Conservation (phyloP, 2,113 vertebrate genomes). For the human region DNA sequence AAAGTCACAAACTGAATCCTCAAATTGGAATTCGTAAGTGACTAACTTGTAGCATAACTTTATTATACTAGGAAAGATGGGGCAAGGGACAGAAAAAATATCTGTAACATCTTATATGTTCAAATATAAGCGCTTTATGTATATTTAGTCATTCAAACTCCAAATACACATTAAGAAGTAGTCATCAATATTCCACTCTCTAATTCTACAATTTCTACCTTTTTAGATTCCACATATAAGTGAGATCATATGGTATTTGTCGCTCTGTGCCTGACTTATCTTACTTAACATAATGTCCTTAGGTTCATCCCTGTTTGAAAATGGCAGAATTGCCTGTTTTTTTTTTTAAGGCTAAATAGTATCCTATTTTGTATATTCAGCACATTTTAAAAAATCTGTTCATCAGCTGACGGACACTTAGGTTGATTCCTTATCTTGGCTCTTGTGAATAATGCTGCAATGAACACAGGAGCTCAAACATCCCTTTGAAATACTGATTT, state of each 20-base stretch:
- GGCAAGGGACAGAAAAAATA: not conserved
- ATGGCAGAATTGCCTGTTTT: not conserved
- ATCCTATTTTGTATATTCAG: not conserved
- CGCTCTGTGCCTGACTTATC: not conserved
- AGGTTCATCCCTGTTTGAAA: not conserved
- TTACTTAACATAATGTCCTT: not conserved
- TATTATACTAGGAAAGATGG: not conserved
- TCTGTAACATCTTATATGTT: not conserved
- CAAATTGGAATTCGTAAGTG: not conserved
- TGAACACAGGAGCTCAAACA: not conserved
- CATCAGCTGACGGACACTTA: not conserved
- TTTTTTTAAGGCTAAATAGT: not conserved
- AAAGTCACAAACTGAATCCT: not conserved
- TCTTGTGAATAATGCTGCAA: not conserved
- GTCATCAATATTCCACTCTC: not conserved
- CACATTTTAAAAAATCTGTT: not conserved
- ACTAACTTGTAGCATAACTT: not conserved
- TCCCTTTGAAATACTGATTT: not conserved
- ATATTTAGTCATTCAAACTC: not conserved
- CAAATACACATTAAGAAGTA: not conserved
- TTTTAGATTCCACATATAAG: not conserved
- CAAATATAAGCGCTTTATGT: not conserved
- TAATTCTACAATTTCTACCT: not conserved
- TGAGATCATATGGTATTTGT: not conserved
- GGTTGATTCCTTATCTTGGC: not conserved